These are phyloP conservation scores for Zaprionus camerounensis DNA, from an alignment of 1,140 invertebrate species.

Conservation along the genomic window DNA sequence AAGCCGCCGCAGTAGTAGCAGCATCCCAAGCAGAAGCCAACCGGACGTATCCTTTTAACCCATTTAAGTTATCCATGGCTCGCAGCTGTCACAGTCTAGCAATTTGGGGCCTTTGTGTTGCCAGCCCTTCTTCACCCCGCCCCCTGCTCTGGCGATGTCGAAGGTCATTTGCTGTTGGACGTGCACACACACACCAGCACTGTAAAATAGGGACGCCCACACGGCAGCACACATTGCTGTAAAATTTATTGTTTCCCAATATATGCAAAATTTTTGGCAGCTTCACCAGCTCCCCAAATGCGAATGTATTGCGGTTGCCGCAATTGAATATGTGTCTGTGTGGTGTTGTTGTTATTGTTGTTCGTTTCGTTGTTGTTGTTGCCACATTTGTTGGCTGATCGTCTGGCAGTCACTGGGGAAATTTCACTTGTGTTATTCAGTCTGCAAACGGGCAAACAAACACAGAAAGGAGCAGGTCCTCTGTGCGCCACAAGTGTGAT, in stretches of 20 bases:
- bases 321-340: constrained; percentile 70
- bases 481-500: constrained; percentile 59
- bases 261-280: constrained; percentile 75
- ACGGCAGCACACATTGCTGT: constrained; percentile 52
- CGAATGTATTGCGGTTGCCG: constrained; percentile 72
- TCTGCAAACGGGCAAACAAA: constrained; percentile 21
- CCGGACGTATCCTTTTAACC: constrained; percentile 73
- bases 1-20: neutral
- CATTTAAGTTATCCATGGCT: constrained; percentile 81
- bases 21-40: constrained; percentile 10
- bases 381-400: constrained; percentile 59
- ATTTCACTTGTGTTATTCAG: constrained; percentile 58
- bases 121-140: constrained; percentile 31
- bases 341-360: constrained; percentile 4
- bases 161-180: constrained; percentile 72
- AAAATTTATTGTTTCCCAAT: constrained; percentile 82
- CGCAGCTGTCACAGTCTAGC: constrained; percentile 80
- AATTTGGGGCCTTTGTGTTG: constrained; percentile 73
- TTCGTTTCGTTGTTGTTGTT: constrained; percentile 22
- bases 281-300: constrained; percentile 37
- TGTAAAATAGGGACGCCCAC: constrained; percentile 14
- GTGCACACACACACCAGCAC: constrained; percentile 22
- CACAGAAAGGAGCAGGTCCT: constrained; percentile 17
- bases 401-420: constrained; percentile 79
- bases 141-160: constrained; percentile 39